Percentiles rank a stretch among this genome's conserved stretches.
phyloP scores from a whole-genome alignment of 2,888 invertebrate species.

The Apamea sordens region DNA sequence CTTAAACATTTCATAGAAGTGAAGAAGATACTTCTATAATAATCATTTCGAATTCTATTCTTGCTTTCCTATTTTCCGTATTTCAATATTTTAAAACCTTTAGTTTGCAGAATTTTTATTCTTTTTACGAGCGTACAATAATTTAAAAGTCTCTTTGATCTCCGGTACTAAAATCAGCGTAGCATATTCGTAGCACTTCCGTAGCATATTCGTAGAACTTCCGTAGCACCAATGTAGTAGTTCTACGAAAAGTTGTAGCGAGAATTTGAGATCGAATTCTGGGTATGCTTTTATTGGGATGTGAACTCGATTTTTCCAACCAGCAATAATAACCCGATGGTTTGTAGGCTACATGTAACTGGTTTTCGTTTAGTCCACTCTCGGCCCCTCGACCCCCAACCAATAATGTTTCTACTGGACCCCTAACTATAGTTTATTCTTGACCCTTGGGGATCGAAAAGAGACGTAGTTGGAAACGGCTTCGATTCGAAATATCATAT shows the following conservation, averaged over 20 bases:
- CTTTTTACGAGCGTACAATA: background rate
- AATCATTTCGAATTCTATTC: background rate
- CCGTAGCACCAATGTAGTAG: conserved; percentile 5
- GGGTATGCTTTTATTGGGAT: conserved; percentile 3
- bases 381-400: no score
- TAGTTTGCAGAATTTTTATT: background rate
- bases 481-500: background rate
- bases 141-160: background rate
- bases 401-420: no score
- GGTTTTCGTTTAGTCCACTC: no score
- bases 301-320: conserved; percentile 9
- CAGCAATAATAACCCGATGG: no score
- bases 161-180: conserved; percentile 1
- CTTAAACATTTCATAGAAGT: background rate
- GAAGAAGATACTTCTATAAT: background rate
- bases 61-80: background rate
- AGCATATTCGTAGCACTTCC: conserved; percentile 20
- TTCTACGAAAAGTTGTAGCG: conserved; percentile 1
- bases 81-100: background rate
- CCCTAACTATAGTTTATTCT: no score
- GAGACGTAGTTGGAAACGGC: background rate
- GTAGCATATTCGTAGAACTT: conserved; percentile 19
- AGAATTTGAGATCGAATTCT: background rate
- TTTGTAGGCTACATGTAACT: no score
- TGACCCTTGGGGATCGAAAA: no score